Evolutionary conservation across 2,113 vertebrate species (phyloP).

Genomic region (Malaclemys terrapin): DNA sequence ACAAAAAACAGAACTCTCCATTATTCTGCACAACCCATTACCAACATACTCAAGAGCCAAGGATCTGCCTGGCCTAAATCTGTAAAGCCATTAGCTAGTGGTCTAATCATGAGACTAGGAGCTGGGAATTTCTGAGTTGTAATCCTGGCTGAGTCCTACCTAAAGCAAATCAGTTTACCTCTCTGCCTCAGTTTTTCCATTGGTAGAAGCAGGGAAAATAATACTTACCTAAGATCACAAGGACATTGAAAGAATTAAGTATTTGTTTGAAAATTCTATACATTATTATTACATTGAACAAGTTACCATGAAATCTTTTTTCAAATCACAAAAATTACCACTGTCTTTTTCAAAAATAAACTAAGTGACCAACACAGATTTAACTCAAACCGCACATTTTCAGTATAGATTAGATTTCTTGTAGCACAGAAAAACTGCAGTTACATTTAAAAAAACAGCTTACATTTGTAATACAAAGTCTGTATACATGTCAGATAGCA

Average conservation of each 20-base stretch:
- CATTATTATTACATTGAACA: neutral
- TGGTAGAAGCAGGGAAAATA: neutral
- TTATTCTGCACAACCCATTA: neutral
- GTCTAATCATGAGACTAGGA: rapidly evolving
- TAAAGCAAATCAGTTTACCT: neutral
- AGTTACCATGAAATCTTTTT: neutral
- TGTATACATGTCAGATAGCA: neutral
- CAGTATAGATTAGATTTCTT: neutral
- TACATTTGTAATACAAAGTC: neutral
- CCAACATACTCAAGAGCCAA: neutral
- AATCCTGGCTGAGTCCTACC: neutral
- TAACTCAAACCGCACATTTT: neutral
- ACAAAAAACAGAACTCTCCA: neutral
- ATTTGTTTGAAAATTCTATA: neutral
- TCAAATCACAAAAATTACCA: conserved; percentile 1
- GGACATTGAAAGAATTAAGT: neutral
- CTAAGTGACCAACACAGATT: neutral
- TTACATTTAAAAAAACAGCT: neutral
- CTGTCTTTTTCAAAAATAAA: conserved; percentile 3
- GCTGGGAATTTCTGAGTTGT: neutral
- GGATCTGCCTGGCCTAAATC: neutral
- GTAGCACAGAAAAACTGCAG: neutral
- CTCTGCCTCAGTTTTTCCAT: conserved; percentile 18
- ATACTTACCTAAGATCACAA: neutral
- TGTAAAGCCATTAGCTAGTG: neutral